Conservation (phyloP, 2,113 vertebrate species). For the Peromyscus maniculatus region DNA sequence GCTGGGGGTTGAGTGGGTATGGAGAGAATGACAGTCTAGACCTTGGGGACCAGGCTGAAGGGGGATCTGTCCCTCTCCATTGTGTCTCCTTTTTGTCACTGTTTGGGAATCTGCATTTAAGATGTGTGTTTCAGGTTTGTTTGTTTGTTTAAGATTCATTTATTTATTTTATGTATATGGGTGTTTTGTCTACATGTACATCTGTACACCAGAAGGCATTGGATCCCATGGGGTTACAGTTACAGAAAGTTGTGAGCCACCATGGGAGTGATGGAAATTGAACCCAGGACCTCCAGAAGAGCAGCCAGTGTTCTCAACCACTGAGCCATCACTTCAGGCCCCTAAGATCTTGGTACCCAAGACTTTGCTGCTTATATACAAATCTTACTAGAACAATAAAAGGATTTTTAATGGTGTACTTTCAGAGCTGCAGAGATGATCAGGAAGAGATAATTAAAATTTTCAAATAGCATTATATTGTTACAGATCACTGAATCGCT, state of each 20-base stretch:
- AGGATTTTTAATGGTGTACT: slow-evolving; percentile 95
- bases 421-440: slow-evolving; percentile 95
- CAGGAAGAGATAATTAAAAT: slow-evolving; percentile 90
- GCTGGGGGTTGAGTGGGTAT: background rate
- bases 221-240: background rate
- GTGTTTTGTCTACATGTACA: background rate
- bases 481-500: slow-evolving; percentile 94
- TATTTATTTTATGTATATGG: background rate
- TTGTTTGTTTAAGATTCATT: background rate
- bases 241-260: background rate
- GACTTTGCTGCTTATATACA: slow-evolving; percentile 94
- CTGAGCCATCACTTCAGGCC: background rate
- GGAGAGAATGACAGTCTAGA: background rate
- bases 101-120: slow-evolving; percentile 88
- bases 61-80: fast-evolving
- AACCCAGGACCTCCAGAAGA: background rate
- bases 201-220: background rate
- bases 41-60: background rate
- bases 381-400: slow-evolving; percentile 94
- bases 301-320: background rate
- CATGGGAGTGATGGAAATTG: background rate
- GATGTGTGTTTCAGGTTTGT: background rate
- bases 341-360: slow-evolving; percentile 88
- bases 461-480: slow-evolving; percentile 90
- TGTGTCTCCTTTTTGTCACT: background rate